Conservation (phyloP, 1,140 invertebrate species). For the Drosophila lini region DNA sequence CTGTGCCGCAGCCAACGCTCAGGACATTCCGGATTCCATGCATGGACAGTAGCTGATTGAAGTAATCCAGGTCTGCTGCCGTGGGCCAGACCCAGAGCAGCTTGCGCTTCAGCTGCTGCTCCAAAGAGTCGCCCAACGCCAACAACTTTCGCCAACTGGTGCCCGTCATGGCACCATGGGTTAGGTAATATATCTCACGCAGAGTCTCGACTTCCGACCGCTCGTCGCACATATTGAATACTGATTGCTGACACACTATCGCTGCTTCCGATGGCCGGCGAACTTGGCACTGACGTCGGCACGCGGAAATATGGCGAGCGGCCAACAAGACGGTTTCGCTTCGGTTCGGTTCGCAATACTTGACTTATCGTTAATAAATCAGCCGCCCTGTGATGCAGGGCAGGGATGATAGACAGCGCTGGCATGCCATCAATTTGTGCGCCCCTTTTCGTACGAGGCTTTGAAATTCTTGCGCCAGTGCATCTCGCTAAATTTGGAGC, state of each 20-base stretch:
- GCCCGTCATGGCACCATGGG: constrained; percentile 13
- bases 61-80: constrained; percentile 84
- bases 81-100: constrained; percentile 87
- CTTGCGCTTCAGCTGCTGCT: constrained; percentile 75
- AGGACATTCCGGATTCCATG: constrained; percentile 47
- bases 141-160: constrained; percentile 65
- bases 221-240: constrained; percentile 63
- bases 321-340: constrained; percentile 46
- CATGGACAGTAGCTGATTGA: constrained; percentile 36
- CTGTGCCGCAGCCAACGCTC: constrained; percentile 76
- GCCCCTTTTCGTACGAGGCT: constrained; percentile 60
- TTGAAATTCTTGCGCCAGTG: constrained; percentile 76
- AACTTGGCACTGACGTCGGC: constrained; percentile 56
- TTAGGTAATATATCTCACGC: constrained; percentile 63
- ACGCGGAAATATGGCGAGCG: constrained; percentile 59
- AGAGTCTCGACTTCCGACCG: constrained; percentile 49
- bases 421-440: constrained; percentile 50
- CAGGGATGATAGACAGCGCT: constrained; percentile 16
- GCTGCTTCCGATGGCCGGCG: constrained; percentile 14
- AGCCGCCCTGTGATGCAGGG: constrained; percentile 15
- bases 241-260: constrained; percentile 33
- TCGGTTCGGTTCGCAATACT: constrained; percentile 41
- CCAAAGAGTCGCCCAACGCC: constrained; percentile 47
- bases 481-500: constrained; percentile 65
- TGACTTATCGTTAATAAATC: constrained; percentile 50